These are phyloP conservation scores for Macrophya alboannulata DNA, from an alignment of 2,888 invertebrate genomes.

Conservation along the genomic window DNA sequence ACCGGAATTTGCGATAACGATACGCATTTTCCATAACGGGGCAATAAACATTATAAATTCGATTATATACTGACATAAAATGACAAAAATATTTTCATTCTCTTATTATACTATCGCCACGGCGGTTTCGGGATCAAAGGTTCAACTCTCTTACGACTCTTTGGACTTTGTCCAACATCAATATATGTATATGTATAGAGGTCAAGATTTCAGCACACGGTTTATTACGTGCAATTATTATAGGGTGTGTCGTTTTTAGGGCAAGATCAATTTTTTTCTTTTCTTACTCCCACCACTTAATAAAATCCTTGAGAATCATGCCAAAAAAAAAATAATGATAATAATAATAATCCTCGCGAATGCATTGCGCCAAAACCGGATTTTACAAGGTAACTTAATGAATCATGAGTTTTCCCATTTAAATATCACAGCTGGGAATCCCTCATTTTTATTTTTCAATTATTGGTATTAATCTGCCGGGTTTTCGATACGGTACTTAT, in stretches of 20 bases:
- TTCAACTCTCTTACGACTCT: not conserved
- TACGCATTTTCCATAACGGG: not conserved
- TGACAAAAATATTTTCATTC: not conserved
- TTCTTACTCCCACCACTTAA: not conserved
- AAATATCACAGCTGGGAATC: not conserved
- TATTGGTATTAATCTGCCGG: not conserved
- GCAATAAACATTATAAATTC: not conserved
- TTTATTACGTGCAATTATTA: not conserved
- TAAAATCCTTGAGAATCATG: not conserved
- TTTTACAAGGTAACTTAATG: not conserved
- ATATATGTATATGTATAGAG: not conserved
- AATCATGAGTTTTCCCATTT: not conserved
- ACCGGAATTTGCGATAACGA: not conserved
- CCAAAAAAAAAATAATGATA: not conserved
- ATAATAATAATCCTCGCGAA: not conserved
- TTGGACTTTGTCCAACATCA: conserved; percentile 11
- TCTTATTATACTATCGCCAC: not conserved
- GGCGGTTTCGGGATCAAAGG: not conserved
- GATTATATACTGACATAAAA: not conserved
- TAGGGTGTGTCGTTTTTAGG: not conserved
- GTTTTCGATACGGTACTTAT: not conserved
- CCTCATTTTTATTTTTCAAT: too few relatives aligned
- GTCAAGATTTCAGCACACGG: not conserved
- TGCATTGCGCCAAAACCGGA: not conserved
- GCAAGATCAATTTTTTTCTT: not conserved